Evolutionary conservation across 1,140 invertebrate species (phyloP), one percentile per base, ranked within the genome.

Genomic region (Leptopilina clavipes): DNA sequence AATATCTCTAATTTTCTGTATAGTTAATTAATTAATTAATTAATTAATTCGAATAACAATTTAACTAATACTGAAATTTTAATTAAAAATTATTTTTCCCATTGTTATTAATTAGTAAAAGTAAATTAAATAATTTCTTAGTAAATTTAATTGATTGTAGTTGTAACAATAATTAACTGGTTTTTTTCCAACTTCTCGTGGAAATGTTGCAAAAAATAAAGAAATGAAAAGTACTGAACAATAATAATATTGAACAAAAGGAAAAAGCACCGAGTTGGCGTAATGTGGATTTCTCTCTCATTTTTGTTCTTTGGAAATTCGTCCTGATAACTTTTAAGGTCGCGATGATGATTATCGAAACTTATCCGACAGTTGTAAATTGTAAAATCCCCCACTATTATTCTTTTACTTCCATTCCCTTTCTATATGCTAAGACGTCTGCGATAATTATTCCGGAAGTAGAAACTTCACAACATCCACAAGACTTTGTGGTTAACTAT

Each of bases 251-350:
- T 45, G 8, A 31, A 17, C 48, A 17, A 17, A 17, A 17, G 2
- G 11, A 45, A 45, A 17, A 48, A n/a, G 3, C 12, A 17, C 48
- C 3, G 14, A n/a, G 37, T 40, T 40, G 37, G 37, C 37, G 37
- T 52, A 52, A 17, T 52, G 14, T 45, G 10, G 5, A 45, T 45
- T 45, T 45, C 44, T 45, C 44, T 45, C 44, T 45, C 44, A 54
- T 19, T 59, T 65, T 31, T 31, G 59, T 22, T 65, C 12, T 65
- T n/a, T 14, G 12, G 22, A 65, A 65, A 65, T 65, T 31, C 59
- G 25, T 31, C 59, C 59, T 65, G 19, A 31, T 65, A 31, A 65
- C 22, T 65, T 65, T 65, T 65, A 65, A 65, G 59, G 59, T 65
- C 59, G 59, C 11, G 59, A 31, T 65, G 56, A 65, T 65, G 25